phyloP scores from a whole-genome alignment of 2,797 vertebrate species.

The Acipenser oxyrinchus region DNA sequence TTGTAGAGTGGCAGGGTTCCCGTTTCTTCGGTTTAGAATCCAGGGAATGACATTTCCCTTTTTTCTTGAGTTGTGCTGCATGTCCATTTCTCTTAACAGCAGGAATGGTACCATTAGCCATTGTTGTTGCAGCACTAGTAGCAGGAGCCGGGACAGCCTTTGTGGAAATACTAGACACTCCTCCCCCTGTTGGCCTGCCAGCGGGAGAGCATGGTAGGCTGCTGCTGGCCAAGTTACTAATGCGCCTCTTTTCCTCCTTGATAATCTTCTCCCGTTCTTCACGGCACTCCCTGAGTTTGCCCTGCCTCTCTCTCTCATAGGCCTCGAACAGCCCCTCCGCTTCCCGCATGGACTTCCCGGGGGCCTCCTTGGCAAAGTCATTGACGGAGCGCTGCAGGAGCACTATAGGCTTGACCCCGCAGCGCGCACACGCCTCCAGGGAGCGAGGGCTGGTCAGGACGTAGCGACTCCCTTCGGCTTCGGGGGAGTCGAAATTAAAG shows the following conservation, averaged over 20 bases:
- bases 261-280: constrained; percentile 85
- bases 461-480: constrained; percentile 89
- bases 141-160: no score
- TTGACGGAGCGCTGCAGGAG: constrained; percentile 72
- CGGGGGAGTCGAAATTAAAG: constrained; percentile 85
- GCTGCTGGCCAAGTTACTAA: constrained; percentile 54
- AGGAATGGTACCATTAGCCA: constrained; percentile 39
- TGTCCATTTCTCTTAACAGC: constrained; percentile 59
- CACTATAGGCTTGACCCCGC: constrained; percentile 89
- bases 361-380: constrained; percentile 84
- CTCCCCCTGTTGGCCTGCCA: constrained; percentile 26
- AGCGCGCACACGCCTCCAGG: constrained; percentile 88
- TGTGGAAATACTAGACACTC: no score
- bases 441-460: constrained; percentile 93
- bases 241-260: constrained; percentile 80
- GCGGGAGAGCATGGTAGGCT: constrained; percentile 32
- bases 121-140: background rate
- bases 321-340: constrained; percentile 85
- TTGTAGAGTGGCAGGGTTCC: constrained; percentile 54
- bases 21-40: constrained; percentile 76
- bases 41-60: constrained; percentile 76
- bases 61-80: constrained; percentile 32
- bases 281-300: constrained; percentile 82
- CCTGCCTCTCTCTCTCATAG: constrained; percentile 77
- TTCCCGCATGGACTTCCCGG: constrained; percentile 84